phyloP scores from a whole-genome alignment of 2,797 vertebrate species.

The Alcedo quadribrachys region DNA sequence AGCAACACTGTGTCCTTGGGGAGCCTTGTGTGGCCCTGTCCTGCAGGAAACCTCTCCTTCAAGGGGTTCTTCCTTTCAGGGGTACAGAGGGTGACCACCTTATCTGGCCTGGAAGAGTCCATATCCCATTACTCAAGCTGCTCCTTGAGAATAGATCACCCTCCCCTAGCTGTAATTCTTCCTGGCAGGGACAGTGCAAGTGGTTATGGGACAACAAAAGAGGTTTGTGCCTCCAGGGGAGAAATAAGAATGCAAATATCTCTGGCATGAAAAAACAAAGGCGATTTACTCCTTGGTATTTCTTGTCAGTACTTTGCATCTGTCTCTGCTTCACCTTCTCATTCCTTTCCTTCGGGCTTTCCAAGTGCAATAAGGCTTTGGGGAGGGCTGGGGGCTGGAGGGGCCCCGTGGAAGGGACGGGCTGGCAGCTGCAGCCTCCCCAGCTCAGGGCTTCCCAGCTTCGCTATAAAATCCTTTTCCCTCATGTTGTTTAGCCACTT shows the following conservation, averaged over 20 bases:
- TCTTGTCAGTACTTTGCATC: constrained; percentile 48
- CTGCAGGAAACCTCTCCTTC: background rate
- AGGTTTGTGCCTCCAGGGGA: constrained; percentile 51
- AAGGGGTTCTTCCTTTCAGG: background rate
- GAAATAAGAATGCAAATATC: constrained; percentile 49
- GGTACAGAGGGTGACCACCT: background rate
- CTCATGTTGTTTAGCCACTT: rapidly evolving
- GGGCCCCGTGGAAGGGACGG: background rate
- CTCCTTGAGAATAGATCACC: background rate
- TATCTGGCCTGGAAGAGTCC: rapidly evolving
- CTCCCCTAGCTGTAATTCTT: background rate
- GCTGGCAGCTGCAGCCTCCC: background rate
- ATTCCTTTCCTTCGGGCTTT: constrained; percentile 2
- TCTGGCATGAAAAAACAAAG: constrained; percentile 42
- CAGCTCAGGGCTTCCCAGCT: background rate
- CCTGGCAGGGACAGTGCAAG: background rate
- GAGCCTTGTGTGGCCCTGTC: rapidly evolving
- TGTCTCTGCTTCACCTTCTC: constrained; percentile 42
- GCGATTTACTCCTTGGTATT: constrained; percentile 46
- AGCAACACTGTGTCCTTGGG: background rate
- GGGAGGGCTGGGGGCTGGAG: background rate
- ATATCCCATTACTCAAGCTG: background rate
- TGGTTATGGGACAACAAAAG: constrained; percentile 31
- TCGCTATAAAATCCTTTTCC: rapidly evolving
- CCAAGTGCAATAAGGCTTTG: background rate